Conservation (phyloP, 2,797 vertebrate species). For the Spheniscus humboldti region DNA sequence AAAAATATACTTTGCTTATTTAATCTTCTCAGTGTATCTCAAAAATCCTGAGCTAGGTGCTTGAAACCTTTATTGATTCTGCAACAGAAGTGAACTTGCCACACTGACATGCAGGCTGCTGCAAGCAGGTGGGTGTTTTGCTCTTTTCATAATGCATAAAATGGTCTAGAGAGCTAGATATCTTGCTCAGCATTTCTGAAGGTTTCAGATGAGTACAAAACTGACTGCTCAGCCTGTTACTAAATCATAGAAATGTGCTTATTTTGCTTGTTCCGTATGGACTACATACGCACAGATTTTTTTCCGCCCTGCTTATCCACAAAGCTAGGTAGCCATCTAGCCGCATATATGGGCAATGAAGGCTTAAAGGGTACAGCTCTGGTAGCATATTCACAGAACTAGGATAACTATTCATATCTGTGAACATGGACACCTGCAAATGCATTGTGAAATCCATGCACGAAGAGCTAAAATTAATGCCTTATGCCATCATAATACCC, state of each 20-base stretch:
- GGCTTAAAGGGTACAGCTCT: background rate
- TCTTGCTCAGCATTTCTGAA: slow-evolving; percentile 28
- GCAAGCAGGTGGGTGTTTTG: background rate
- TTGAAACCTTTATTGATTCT: background rate
- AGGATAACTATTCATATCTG: background rate
- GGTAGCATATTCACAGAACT: background rate
- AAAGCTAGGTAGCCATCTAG: background rate
- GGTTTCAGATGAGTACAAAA: background rate
- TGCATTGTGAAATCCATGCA: background rate
- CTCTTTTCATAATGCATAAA: slow-evolving; percentile 1
- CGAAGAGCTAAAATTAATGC: background rate
- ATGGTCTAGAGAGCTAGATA: slow-evolving; percentile 20
- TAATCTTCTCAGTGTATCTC: background rate
- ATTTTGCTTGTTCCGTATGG: background rate
- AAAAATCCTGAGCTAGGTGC: background rate
- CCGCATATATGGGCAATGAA: background rate
- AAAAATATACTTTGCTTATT: background rate
- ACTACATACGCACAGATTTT: background rate
- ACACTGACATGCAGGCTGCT: background rate
- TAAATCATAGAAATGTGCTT: slow-evolving; percentile 17
- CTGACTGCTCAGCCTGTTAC: background rate
- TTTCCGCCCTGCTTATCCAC: background rate
- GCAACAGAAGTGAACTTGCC: background rate
- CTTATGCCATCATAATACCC: background rate
- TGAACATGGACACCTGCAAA: background rate